A percentile compares a stretch with the other conserved stretches of the same genome.
Evolutionary conservation across 2,113 vertebrate genomes (phyloP).

Genomic region (Sylvia atricapilla): DNA sequence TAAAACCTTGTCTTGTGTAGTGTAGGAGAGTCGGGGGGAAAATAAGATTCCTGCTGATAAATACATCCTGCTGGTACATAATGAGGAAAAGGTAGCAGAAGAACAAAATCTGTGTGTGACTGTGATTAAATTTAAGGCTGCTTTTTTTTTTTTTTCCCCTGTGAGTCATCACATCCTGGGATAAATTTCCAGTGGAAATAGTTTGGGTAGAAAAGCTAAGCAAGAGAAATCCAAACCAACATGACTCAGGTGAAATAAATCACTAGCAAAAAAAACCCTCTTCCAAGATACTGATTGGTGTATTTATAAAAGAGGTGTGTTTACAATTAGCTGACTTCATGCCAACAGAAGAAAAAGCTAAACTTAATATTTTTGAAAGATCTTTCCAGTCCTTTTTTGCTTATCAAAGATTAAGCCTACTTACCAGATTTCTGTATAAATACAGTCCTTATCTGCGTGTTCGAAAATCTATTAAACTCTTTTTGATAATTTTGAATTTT

Average conservation of each 20-base stretch:
- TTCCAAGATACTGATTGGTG: neutral
- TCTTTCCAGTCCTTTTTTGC: neutral
- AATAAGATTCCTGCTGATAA: constrained; percentile 5
- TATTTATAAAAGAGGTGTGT: neutral
- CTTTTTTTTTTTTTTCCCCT: too few relatives aligned
- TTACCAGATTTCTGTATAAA: neutral
- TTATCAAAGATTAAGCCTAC: neutral
- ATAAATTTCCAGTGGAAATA: neutral
- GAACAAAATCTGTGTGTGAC: neutral
- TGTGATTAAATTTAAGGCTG: neutral
- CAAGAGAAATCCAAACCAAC: neutral
- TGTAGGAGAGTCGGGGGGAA: neutral
- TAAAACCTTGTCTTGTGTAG: neutral
- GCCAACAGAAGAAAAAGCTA: neutral
- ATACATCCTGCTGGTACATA: neutral
- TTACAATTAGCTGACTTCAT: neutral
- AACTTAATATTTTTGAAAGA: neutral
- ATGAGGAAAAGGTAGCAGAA: neutral
- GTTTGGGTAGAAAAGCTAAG: neutral
- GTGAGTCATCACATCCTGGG: neutral
- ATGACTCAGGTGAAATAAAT: neutral
- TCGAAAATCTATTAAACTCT: neutral
- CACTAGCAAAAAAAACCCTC: fast-evolving
- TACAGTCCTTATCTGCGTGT: neutral
- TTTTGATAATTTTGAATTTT: neutral